A percentile compares a stretch with the other conserved stretches of the same genome.
phyloP scores from a whole-genome alignment of 1,140 invertebrate genomes.

The Agraylea sexmaculata region DNA sequence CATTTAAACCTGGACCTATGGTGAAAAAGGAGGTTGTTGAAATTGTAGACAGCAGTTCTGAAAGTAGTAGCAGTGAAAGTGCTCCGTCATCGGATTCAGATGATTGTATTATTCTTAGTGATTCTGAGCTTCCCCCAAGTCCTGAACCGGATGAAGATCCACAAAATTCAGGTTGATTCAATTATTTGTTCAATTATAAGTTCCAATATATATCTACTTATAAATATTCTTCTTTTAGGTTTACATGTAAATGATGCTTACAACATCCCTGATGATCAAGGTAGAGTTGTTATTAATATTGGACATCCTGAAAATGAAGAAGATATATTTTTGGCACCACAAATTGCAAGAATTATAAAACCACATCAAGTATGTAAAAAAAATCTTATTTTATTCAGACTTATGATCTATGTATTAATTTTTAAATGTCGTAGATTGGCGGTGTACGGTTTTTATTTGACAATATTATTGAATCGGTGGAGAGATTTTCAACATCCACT shows the following conservation, averaged over 20 bases:
- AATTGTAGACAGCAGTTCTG: constrained; percentile 53
- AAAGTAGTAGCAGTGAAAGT: constrained; percentile 40
- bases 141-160: constrained; percentile 50
- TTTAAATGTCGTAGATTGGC: constrained; percentile 59
- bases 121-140: constrained; percentile 47
- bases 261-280: constrained; percentile 84
- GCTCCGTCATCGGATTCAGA: constrained; percentile 55
- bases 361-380: constrained; percentile 64
- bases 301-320: constrained; percentile 88
- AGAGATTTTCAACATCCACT: constrained; percentile 74
- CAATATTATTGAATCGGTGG: constrained; percentile 88
- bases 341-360: constrained; percentile 87
- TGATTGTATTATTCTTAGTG: constrained; percentile 69
- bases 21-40: constrained; percentile 39
- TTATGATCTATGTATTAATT: constrained; percentile 22
- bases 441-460: constrained; percentile 94
- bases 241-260: constrained; percentile 85
- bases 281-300: constrained; percentile 87
- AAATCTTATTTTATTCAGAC: constrained; percentile 25
- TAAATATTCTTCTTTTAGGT: constrained; percentile 32
- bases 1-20: constrained; percentile 20
- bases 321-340: constrained; percentile 87
- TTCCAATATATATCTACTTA: not conserved
- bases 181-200: not conserved
- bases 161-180: constrained; percentile 37